Evolutionary conservation across 2,797 vertebrate genomes (phyloP), one percentile per base, ranked within the genome.

Genomic region (Taeniopygia guttata): DNA sequence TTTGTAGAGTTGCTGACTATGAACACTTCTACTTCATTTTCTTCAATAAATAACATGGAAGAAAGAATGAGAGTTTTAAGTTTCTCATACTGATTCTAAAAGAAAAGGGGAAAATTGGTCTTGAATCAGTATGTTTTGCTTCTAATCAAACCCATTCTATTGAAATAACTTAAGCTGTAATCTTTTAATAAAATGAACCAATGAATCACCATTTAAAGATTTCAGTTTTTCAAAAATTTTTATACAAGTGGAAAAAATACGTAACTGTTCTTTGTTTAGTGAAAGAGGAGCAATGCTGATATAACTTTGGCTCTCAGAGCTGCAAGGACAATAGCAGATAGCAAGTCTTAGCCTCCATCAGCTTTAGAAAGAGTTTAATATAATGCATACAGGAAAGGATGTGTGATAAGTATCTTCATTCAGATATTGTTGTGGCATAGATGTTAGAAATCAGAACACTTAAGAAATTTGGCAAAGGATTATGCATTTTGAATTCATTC

Each of bases 401-500:
- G 5, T 58, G 46, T 62, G 83, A 15, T 78, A 74, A 68, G 45
- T 69, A 11, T 60, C 23, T 70, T 87, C 32, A 26, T 68, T 40
- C 46, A 69, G 20, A 13, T 79, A 55, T 11, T 84, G 6, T 16
- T 92, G 30, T 74, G 36, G 27, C 54, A 94, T 23, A 70, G 32
- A 60, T 84, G 40, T 18, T 43, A 19, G n/a, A 67, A 66, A 81
- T 89, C 32, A 84, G 89, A 93, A 91, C 78, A 91, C 66, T 82
- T 92, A 40, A 77, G 69, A 56, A 55, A 38, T 72, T 90, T 17
- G 20, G 60, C 87, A 75, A 79, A 89, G 68, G 46, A 60, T 86
- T 80, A 62, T 21, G 22, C 63, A 38, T 89, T 96, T 96, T 91
- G 32, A 87, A 82, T 93, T 89, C 38, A 29, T 83, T 93, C n/a